Evolutionary conservation across 1,140 invertebrate genomes (phyloP).

Genomic region (Drosophila eugracilis): DNA sequence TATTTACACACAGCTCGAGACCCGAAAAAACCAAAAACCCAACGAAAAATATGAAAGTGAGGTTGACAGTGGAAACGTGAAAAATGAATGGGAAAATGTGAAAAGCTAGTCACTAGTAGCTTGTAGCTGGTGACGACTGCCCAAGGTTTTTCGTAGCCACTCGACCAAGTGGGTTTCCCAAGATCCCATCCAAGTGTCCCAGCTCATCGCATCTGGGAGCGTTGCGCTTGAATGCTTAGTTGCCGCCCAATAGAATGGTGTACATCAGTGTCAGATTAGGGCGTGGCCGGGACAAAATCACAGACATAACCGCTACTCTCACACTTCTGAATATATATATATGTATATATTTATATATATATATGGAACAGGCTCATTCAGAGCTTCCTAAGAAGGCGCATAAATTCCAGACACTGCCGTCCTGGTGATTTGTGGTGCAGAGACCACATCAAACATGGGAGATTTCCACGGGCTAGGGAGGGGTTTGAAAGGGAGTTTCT

Average conservation of each 20-base stretch:
- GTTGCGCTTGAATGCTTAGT: conserved; percentile 58
- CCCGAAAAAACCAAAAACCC: conserved; percentile 14
- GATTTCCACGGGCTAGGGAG: conserved; percentile 17
- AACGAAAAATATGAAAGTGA: conserved; percentile 22
- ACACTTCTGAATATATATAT: not conserved
- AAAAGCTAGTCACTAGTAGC: conserved; percentile 62
- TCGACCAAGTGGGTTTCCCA: conserved; percentile 28
- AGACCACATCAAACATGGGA: conserved; percentile 74
- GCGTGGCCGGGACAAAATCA: conserved; percentile 60
- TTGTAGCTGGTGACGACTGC: conserved; percentile 24
- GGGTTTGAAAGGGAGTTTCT: conserved; percentile 19
- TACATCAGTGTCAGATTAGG: conserved; percentile 80
- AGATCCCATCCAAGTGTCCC: conserved; percentile 4
- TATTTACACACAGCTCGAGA: conserved; percentile 69
- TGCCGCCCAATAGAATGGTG: conserved; percentile 41
- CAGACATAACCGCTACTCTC: conserved; percentile 60
- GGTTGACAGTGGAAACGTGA: conserved; percentile 17
- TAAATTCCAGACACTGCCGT: conserved; percentile 74
- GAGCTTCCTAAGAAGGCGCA: conserved; percentile 57
- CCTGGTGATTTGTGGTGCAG: conserved; percentile 70
- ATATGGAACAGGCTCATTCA: conserved; percentile 11
- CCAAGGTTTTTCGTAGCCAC: conserved; percentile 27
- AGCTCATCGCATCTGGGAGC: conserved; percentile 27
- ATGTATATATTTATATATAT: not conserved
- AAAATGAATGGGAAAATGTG: conserved; percentile 49